phyloP scores from a whole-genome alignment of 2,888 invertebrate species.

The Plagodis dolabraria region DNA sequence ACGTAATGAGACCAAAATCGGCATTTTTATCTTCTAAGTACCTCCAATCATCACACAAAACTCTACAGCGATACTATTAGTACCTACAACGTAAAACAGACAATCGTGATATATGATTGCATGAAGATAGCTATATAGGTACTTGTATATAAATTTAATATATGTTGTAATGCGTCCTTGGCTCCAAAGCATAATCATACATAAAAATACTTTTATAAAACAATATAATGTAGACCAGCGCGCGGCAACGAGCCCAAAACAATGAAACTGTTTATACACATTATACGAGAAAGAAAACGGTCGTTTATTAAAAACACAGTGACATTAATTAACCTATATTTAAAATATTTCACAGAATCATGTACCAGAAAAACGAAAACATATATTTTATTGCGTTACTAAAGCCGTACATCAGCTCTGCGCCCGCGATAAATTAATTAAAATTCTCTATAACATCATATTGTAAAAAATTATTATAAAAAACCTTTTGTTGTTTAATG shows the following conservation, averaged over 20 bases:
- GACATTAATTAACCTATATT: slow-evolving; percentile 31
- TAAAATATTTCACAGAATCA: slow-evolving; percentile 34
- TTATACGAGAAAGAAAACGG: slow-evolving; percentile 6
- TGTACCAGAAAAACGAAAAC: slow-evolving; percentile 41
- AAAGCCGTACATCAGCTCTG: slow-evolving; percentile 30
- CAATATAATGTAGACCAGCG: slow-evolving; percentile 1
- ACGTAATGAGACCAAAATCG: too few species aligned
- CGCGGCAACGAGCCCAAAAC: slow-evolving; percentile 5
- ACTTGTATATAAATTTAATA: too few species aligned
- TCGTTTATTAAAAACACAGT: slow-evolving; percentile 25
- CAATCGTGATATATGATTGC: too few species aligned
- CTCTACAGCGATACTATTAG: too few species aligned
- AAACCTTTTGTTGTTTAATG: slow-evolving; percentile 31
- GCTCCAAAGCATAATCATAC: background rate
- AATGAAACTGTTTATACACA: slow-evolving; percentile 15
- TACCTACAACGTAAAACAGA: too few species aligned
- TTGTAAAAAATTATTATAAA: slow-evolving; percentile 26
- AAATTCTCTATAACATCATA: slow-evolving; percentile 34
- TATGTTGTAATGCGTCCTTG: too few species aligned
- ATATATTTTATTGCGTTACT: slow-evolving; percentile 33
- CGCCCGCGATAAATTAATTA: slow-evolving; percentile 38
- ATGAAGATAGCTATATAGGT: too few species aligned
- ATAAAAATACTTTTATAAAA: background rate
- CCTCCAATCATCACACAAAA: too few species aligned
- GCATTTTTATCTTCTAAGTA: too few species aligned